Evolutionary conservation across 2,888 invertebrate genomes (phyloP).

Genomic region (Ectemnius lituratus): DNA sequence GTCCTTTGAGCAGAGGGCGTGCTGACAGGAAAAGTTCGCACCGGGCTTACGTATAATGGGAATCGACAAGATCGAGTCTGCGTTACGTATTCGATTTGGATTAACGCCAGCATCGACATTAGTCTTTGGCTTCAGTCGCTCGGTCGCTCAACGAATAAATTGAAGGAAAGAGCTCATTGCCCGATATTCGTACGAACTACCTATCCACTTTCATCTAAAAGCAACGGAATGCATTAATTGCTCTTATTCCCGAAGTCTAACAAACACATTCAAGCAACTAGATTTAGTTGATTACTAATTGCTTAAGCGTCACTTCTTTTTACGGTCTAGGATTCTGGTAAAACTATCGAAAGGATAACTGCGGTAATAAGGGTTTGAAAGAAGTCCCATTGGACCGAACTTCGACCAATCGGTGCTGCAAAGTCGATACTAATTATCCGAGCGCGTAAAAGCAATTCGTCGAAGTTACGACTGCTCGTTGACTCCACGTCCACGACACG

Average conservation of each 20-base stretch:
- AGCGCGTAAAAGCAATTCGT: slow-evolving; percentile 41
- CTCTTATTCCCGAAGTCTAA: not conserved
- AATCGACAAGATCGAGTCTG: slow-evolving; percentile 44
- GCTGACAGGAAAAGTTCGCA: slow-evolving; percentile 12
- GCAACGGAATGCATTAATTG: not conserved
- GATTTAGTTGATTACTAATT: slow-evolving; percentile 57
- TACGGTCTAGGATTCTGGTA: slow-evolving; percentile 10
- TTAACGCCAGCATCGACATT: slow-evolving; percentile 69
- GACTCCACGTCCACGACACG: slow-evolving; percentile 7
- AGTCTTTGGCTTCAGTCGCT: slow-evolving; percentile 60
- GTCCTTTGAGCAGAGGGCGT: not conserved
- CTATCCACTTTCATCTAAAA: slow-evolving; percentile 47
- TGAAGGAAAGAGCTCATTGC: slow-evolving; percentile 58
- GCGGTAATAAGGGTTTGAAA: slow-evolving; percentile 39
- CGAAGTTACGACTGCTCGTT: slow-evolving; percentile 46
- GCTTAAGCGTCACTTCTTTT: slow-evolving; percentile 50
- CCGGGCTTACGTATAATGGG: slow-evolving; percentile 38
- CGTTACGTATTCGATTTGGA: slow-evolving; percentile 64
- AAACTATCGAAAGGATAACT: slow-evolving; percentile 46
- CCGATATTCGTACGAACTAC: slow-evolving; percentile 48
- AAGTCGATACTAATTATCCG: slow-evolving; percentile 60
- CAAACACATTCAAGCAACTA: slow-evolving; percentile 26
- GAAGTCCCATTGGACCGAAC: slow-evolving; percentile 32
- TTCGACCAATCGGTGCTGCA: slow-evolving; percentile 39
- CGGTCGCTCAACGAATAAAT: slow-evolving; percentile 63